Conservation (phyloP, 1,140 invertebrate genomes). For the Eumaeus atala region DNA sequence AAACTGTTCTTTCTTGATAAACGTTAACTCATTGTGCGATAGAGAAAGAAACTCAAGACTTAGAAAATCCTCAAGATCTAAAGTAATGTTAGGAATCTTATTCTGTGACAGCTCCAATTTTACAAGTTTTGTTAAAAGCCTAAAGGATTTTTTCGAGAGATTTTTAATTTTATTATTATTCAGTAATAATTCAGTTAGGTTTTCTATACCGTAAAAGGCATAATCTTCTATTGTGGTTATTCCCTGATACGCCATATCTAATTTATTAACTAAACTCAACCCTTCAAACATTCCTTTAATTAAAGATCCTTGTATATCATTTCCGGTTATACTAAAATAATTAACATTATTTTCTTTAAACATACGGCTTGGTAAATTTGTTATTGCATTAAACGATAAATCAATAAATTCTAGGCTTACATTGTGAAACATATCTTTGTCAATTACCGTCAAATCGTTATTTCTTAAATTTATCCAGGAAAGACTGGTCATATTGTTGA, state of each 20-base stretch:
- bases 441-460: conserved; percentile 31
- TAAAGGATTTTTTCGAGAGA: conserved; percentile 35
- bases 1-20: conserved; percentile 32
- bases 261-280: conserved; percentile 23
- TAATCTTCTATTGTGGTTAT: conserved; percentile 35
- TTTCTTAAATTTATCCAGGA: conserved; percentile 31
- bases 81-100: conserved; percentile 26
- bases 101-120: conserved; percentile 45
- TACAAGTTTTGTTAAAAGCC: conserved; percentile 26
- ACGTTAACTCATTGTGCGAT: conserved; percentile 14
- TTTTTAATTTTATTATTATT: conserved; percentile 39
- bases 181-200: conserved; percentile 27
- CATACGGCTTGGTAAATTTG: conserved; percentile 28
- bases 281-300: conserved; percentile 40
- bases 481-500: conserved; percentile 28
- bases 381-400: conserved; percentile 35
- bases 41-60: conserved; percentile 3
- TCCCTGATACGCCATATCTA: conserved; percentile 39
- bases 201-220: conserved; percentile 35
- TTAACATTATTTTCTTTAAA: conserved; percentile 38
- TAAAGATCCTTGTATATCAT: conserved; percentile 35
- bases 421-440: conserved; percentile 31
- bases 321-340: conserved; percentile 33
- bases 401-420: conserved; percentile 28
- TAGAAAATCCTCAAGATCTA: background rate